These are phyloP conservation scores for Rhinophrynus dorsalis DNA, from an alignment of 2,797 vertebrate species.

Conservation along the genomic window DNA sequence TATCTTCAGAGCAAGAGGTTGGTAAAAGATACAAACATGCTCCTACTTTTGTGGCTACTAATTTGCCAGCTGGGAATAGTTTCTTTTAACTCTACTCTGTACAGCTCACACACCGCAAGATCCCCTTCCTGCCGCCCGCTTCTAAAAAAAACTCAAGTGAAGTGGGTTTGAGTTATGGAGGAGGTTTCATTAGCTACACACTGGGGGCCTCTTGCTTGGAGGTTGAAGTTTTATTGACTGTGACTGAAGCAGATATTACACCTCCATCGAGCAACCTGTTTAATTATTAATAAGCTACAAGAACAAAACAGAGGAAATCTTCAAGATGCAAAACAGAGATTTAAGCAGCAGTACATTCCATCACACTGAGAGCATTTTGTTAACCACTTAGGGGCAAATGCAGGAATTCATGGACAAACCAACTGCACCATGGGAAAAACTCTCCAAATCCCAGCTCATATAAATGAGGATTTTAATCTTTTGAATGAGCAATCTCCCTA, in stretches of 20 bases:
- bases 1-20: constrained; percentile 27
- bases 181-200: constrained; percentile 28
- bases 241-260: constrained; percentile 44
- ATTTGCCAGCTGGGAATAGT: constrained; percentile 37
- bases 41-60: constrained; percentile 18
- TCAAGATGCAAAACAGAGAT: constrained; percentile 11
- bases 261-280: constrained; percentile 26
- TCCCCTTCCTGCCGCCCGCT: constrained; percentile 34
- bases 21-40: constrained; percentile 39
- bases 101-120: not conserved
- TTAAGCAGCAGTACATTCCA: not conserved
- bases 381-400: too few species aligned
- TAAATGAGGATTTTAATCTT: too few species aligned
- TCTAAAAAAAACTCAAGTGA: constrained; percentile 9
- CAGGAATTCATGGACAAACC: too few species aligned
- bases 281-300: constrained; percentile 44
- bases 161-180: constrained; percentile 20
- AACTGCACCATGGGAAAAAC: too few species aligned
- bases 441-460: too few species aligned
- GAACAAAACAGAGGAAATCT: constrained; percentile 4
- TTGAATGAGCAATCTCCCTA: too few species aligned
- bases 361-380: not conserved
- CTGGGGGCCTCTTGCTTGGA: constrained; percentile 27
- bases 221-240: constrained; percentile 46
- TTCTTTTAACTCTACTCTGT: constrained; percentile 35